phyloP scores from a whole-genome alignment of 2,888 invertebrate species.

The Volucella inanis region DNA sequence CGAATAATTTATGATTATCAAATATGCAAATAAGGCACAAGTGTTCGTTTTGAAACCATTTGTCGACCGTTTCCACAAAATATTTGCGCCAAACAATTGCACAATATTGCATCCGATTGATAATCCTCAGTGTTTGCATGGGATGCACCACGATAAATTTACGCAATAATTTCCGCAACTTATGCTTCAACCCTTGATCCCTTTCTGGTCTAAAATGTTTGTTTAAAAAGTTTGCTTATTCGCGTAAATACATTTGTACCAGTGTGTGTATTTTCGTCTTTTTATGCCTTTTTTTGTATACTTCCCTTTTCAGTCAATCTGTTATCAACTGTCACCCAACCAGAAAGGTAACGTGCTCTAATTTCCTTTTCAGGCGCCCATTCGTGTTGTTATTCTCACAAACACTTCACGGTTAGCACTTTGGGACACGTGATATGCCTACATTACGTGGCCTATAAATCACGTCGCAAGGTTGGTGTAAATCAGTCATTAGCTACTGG shows the following conservation, averaged over 20 bases:
- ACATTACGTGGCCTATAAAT: slow-evolving; percentile 73
- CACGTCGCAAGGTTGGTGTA: slow-evolving; percentile 70
- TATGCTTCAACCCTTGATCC: slow-evolving; percentile 47
- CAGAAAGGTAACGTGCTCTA: slow-evolving; percentile 71
- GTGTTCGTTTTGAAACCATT: slow-evolving; percentile 54
- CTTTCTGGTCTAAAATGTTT: slow-evolving; percentile 32
- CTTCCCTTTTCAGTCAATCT: slow-evolving; percentile 62
- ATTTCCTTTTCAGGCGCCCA: slow-evolving; percentile 70
- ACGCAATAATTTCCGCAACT: slow-evolving; percentile 60
- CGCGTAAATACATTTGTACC: neutral
- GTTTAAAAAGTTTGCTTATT: slow-evolving; percentile 35
- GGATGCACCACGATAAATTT: slow-evolving; percentile 55
- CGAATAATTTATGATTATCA: slow-evolving; percentile 68
- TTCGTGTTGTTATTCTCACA: slow-evolving; percentile 67
- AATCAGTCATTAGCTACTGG: slow-evolving; percentile 74
- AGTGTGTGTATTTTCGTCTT: neutral
- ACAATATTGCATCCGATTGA: slow-evolving; percentile 64
- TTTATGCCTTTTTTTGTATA: slow-evolving; percentile 2
- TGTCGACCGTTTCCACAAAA: slow-evolving; percentile 56
- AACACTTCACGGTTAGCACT: slow-evolving; percentile 72
- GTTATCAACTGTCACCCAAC: slow-evolving; percentile 68
- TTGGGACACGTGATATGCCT: slow-evolving; percentile 72
- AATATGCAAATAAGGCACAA: slow-evolving; percentile 66
- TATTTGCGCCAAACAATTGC: slow-evolving; percentile 56
- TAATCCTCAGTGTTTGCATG: slow-evolving; percentile 62